Conservation (phyloP, 2,797 vertebrate genomes). For the Gymnoscopelus braueri region DNA sequence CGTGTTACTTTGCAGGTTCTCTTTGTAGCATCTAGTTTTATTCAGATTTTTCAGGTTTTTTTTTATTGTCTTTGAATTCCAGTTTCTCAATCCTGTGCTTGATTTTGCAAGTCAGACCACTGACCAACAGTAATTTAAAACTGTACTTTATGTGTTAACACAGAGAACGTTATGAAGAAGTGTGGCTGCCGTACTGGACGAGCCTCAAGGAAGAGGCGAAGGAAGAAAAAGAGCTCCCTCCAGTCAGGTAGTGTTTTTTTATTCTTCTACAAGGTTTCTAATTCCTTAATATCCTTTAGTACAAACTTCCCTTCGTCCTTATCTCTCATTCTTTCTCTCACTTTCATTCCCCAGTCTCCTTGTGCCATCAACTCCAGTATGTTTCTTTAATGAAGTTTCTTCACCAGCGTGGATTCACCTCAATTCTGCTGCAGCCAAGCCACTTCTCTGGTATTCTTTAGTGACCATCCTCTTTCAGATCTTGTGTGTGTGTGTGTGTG, state of each 20-base stretch:
- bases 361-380: conserved; percentile 82
- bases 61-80: too few species aligned
- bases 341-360: conserved; percentile 74
- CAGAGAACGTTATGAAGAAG: conserved; percentile 37
- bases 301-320: background rate
- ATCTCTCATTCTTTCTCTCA: background rate
- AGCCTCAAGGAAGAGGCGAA: conserved; percentile 61
- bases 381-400: conserved; percentile 88
- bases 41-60: too few species aligned
- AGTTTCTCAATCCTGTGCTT: too few species aligned
- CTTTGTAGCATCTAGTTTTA: too few species aligned
- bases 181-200: conserved; percentile 42
- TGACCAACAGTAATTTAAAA: too few species aligned
- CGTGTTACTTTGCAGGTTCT: too few species aligned
- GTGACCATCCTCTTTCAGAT: background rate
- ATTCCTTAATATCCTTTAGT: background rate
- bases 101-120: too few species aligned
- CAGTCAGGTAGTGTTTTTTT: conserved; percentile 49
- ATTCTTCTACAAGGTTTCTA: too few species aligned
- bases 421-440: conserved; percentile 81
- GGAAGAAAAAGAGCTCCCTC: conserved; percentile 22
- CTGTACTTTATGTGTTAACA: background rate
- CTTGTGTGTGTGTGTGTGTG: conserved; percentile 1
- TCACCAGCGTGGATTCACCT: conserved; percentile 85
- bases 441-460: conserved; percentile 67